Conservation (phyloP, 2,113 vertebrate species). For the Erythrolamprus reginae region DNA sequence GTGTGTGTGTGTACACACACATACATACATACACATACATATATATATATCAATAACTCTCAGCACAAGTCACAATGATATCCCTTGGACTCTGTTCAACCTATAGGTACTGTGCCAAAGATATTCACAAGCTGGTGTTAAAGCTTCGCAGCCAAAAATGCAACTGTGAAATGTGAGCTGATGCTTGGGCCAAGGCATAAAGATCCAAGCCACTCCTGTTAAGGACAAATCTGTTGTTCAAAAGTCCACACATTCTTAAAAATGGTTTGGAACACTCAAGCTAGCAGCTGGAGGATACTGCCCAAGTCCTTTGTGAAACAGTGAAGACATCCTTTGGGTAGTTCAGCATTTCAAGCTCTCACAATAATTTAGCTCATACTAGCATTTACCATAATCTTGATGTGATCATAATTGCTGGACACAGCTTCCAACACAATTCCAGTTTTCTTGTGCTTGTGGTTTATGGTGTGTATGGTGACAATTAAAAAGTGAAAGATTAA, state of each 20-base stretch:
- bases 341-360: background rate
- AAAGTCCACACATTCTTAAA: slow-evolving; percentile 31
- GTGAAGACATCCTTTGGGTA: background rate
- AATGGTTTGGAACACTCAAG: background rate
- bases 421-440: background rate
- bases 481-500: background rate
- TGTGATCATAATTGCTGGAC: background rate
- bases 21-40: no score
- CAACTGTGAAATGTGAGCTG: slow-evolving; percentile 60
- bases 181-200: slow-evolving; percentile 42
- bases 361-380: background rate
- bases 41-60: no score
- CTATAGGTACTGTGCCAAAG: background rate
- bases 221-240: slow-evolving; percentile 52
- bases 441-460: background rate
- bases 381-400: background rate
- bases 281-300: background rate
- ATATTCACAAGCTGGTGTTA: slow-evolving; percentile 43
- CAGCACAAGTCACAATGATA: background rate
- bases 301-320: background rate
- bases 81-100: background rate
- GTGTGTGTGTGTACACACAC: no score
- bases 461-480: background rate
- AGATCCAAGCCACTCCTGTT: slow-evolving; percentile 62
- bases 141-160: slow-evolving; percentile 54